Percentiles rank a stretch among this genome's conserved stretches.
Conservation (phyloP, 1,140 invertebrate species). For the Pectinophora gossypiella region DNA sequence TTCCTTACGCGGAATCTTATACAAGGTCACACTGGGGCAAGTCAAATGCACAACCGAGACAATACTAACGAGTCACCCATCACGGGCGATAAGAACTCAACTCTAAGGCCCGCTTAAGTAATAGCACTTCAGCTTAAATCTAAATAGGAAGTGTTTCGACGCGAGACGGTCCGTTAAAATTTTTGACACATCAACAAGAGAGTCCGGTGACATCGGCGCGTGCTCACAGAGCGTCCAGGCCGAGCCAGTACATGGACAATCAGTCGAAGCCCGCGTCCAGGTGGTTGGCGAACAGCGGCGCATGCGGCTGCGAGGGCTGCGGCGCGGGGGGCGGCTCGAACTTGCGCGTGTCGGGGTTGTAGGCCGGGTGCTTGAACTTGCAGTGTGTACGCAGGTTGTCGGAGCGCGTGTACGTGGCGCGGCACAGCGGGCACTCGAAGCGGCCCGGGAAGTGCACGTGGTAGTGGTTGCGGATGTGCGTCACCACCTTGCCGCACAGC, state of each 20-base stretch:
- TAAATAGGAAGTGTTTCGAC: conserved; percentile 62
- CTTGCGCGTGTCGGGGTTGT: conserved; percentile 87
- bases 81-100: conserved; percentile 32
- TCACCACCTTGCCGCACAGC: conserved; percentile 93
- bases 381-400: conserved; percentile 92
- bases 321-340: conserved; percentile 80
- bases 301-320: conserved; percentile 71
- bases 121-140: conserved; percentile 72
- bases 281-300: conserved; percentile 67
- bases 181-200: conserved; percentile 40
- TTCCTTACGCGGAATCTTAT: conserved; percentile 46
- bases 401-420: conserved; percentile 90
- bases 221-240: conserved; percentile 58
- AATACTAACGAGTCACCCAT: conserved; percentile 63
- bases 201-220: conserved; percentile 25
- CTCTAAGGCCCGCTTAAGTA: conserved; percentile 64
- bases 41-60: conserved; percentile 73
- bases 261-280: conserved; percentile 71
- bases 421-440: conserved; percentile 91
- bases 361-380: conserved; percentile 91
- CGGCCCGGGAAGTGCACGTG: conserved; percentile 92
- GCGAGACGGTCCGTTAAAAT: conserved; percentile 42
- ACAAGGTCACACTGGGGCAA: conserved; percentile 68
- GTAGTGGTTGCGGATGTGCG: conserved; percentile 93
- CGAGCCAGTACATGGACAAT: conserved; percentile 65